phyloP scores from a whole-genome alignment of 2,888 invertebrate genomes.

The Oxystoma pomonae region DNA sequence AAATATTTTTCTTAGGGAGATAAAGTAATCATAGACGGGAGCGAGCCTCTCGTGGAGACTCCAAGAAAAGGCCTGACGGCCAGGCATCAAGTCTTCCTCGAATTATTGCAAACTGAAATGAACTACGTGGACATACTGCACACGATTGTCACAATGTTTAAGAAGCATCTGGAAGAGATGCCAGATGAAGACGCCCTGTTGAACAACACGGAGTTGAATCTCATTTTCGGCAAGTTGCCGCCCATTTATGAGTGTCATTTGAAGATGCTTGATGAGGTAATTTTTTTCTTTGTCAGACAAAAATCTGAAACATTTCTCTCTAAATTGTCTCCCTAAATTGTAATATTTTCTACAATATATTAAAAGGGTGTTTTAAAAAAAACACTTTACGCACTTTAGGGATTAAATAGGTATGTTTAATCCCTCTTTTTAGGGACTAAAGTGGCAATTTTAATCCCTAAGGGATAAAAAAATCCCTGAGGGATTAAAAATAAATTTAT shows the following conservation, averaged over 20 bases:
- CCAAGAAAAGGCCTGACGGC: constrained; percentile 67
- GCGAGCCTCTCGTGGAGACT: constrained; percentile 51
- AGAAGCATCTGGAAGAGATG: constrained; percentile 86
- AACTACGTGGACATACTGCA: constrained; percentile 95
- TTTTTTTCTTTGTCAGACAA: neutral
- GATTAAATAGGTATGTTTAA: too few species aligned
- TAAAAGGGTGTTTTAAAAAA: too few species aligned
- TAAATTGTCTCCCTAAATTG: neutral
- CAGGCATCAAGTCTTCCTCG: constrained; percentile 77
- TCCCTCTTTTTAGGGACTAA: too few species aligned
- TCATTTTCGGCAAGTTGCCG: constrained; percentile 93
- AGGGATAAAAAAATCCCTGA: too few species aligned
- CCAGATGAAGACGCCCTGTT: constrained; percentile 76
- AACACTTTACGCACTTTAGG: too few species aligned
- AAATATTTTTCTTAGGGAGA: too few species aligned
- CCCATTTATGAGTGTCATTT: constrained; percentile 93
- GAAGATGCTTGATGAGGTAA: constrained; percentile 62
- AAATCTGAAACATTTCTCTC: neutral
- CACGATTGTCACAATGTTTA: constrained; percentile 91
- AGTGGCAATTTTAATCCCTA: too few species aligned
- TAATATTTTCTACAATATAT: neutral
- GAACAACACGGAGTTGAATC: constrained; percentile 87
- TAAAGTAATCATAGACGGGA: constrained; percentile 47
- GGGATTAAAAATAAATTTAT: too few species aligned
- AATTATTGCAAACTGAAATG: constrained; percentile 92